Evolutionary conservation across 2,888 invertebrate species (phyloP).

Genomic region (Hesperia comma): DNA sequence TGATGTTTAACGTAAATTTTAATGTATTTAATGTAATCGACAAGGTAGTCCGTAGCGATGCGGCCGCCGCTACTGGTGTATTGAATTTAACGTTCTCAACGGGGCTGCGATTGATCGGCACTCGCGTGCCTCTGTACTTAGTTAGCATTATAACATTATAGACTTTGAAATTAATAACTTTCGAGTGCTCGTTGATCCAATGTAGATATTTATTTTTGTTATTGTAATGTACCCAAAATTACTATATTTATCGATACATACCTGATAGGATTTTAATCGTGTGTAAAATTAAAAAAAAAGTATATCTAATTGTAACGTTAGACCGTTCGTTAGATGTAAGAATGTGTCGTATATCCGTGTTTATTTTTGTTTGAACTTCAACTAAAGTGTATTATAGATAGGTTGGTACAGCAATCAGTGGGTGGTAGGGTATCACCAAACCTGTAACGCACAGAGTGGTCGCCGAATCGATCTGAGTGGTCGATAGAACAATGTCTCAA

Average conservation of each 20-base stretch:
- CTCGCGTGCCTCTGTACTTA: conserved; percentile 76
- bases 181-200: conserved; percentile 78
- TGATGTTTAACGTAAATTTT: conserved; percentile 56
- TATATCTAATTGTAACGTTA: conserved; percentile 48
- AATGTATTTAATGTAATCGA: conserved; percentile 43
- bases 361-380: conserved; percentile 65
- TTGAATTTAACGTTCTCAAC: conserved; percentile 33
- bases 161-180: conserved; percentile 70
- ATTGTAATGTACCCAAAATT: conserved; percentile 79
- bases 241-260: conserved; percentile 71
- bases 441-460: conserved; percentile 53
- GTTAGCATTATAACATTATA: conserved; percentile 74
- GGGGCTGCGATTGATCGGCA: conserved; percentile 44
- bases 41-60: conserved; percentile 47
- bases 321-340: conserved; percentile 9
- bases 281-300: conserved; percentile 21
- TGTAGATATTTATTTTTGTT: conserved; percentile 85
- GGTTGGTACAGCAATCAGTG: conserved; percentile 46
- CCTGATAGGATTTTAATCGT: conserved; percentile 61
- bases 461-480: conserved; percentile 42
- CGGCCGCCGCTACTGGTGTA: conserved; percentile 42
- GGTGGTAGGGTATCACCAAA: conserved; percentile 44
- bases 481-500: conserved; percentile 45
- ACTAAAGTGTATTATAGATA: conserved; percentile 66
- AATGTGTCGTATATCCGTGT: conserved; percentile 42